Conservation (phyloP, 2,113 vertebrate species). For the Xiphophorus hellerii region DNA sequence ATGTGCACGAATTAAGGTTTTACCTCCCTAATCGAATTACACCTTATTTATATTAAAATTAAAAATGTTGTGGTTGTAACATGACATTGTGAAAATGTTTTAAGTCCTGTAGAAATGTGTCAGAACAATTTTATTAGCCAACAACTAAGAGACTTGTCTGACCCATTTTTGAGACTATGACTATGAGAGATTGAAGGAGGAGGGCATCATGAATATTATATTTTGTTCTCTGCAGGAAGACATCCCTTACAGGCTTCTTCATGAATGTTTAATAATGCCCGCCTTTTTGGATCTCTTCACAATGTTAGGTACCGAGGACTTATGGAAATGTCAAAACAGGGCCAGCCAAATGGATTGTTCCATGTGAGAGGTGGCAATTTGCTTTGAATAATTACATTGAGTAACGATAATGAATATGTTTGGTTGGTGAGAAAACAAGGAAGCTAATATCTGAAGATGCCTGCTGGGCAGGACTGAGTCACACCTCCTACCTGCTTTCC, state of each 20-base stretch:
- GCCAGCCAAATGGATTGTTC: conserved; percentile 1
- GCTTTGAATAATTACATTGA: neutral
- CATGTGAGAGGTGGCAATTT: neutral
- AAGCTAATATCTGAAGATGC: neutral
- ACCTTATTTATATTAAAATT: too few relatives aligned
- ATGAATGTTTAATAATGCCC: conserved; percentile 61
- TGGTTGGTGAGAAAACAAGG: neutral
- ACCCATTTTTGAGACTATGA: conserved; percentile 57
- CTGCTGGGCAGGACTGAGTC: neutral
- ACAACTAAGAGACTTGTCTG: conserved; percentile 32
- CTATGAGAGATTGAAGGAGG: conserved; percentile 30
- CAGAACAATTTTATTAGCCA: conserved; percentile 9
- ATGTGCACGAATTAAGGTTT: too few relatives aligned
- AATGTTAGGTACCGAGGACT: conserved; percentile 23
- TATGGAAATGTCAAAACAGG: conserved; percentile 5
- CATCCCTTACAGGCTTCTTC: conserved; percentile 32
- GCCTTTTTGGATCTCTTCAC: conserved; percentile 30
- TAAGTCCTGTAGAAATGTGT: neutral
- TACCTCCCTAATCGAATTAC: too few relatives aligned
- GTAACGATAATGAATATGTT: neutral
- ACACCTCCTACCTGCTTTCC: neutral
- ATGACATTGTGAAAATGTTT: neutral
- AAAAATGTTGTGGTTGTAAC: neutral
- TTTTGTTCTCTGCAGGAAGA: conserved; percentile 48
- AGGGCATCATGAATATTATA: conserved; percentile 67